Percentiles rank a stretch among this genome's conserved stretches.
Evolutionary conservation across 2,797 vertebrate species (phyloP).

Genomic region (Anguilla obscura): DNA sequence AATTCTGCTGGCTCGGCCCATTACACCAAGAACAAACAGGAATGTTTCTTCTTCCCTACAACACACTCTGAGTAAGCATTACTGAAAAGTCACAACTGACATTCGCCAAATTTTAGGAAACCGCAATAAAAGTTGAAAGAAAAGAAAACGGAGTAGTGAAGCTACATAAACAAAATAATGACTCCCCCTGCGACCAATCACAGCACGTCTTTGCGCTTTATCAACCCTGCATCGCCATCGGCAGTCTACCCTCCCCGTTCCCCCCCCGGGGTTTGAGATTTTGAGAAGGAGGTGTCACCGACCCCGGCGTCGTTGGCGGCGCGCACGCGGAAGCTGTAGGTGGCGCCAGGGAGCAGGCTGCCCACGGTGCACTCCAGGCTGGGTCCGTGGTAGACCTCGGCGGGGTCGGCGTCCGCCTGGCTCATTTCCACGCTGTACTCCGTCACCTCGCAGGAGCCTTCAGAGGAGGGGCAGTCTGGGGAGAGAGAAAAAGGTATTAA

Average conservation of each 20-base stretch:
- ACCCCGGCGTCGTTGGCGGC: constrained; percentile 93
- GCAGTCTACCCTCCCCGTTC: not conserved
- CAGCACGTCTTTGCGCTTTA: not conserved
- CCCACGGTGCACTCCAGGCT: constrained; percentile 86
- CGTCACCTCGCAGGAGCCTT: constrained; percentile 76
- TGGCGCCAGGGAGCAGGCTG: constrained; percentile 87
- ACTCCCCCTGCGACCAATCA: not conserved
- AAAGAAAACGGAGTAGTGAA: not conserved
- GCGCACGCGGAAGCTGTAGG: constrained; percentile 84
- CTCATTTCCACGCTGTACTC: constrained; percentile 93
- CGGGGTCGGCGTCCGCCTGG: constrained; percentile 70
- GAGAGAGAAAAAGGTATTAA: not conserved
- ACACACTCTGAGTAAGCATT: not conserved
- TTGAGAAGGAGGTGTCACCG: constrained; percentile 44
- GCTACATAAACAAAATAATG: not conserved
- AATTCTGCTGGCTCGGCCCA: not conserved
- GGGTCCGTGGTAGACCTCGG: constrained; percentile 83
- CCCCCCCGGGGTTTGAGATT: not conserved
- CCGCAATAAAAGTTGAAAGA: not conserved
- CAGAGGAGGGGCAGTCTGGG: constrained; percentile 66
- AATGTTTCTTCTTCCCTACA: not conserved
- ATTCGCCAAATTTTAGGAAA: not conserved
- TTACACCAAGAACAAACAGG: not conserved
- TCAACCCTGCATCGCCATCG: not conserved
- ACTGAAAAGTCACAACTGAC: not conserved